Percentiles rank a stretch among this genome's conserved stretches.
phyloP scores from a whole-genome alignment of 2,797 vertebrate species.

The Leucoraja ocellata region DNA sequence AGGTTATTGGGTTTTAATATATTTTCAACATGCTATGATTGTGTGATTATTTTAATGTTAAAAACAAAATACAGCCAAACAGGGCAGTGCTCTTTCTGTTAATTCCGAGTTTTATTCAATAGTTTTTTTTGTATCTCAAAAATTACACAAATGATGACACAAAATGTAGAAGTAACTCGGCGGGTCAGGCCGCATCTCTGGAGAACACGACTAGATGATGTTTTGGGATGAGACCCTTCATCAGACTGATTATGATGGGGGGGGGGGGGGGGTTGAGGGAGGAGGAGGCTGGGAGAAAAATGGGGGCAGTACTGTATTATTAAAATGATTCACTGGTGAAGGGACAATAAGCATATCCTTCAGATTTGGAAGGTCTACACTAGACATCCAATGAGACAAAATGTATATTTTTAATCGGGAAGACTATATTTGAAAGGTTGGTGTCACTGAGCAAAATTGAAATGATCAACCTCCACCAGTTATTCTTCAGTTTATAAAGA shows the following conservation, averaged over 20 bases:
- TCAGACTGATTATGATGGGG: too few relatives aligned
- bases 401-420: neutral
- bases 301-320: too few relatives aligned
- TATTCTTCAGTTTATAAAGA: neutral
- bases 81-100: neutral
- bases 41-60: neutral
- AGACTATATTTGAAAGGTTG: neutral
- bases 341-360: too few relatives aligned
- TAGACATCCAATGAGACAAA: neutral
- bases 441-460: neutral
- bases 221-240: too few relatives aligned
- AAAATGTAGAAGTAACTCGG: too few relatives aligned
- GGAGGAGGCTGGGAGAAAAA: too few relatives aligned
- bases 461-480: neutral
- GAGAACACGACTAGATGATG: too few relatives aligned
- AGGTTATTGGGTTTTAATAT: neutral
- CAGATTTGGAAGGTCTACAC: neutral
- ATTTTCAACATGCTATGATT: neutral
- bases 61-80: neutral
- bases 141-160: too few relatives aligned
- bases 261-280: too few relatives aligned
- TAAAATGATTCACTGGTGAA: neutral
- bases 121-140: neutral
- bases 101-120: neutral
- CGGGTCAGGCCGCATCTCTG: too few relatives aligned